A percentile compares a stretch with the other conserved stretches of the same genome.
Conservation (phyloP, 2,888 invertebrate genomes). For the Doris montereyensis region DNA sequence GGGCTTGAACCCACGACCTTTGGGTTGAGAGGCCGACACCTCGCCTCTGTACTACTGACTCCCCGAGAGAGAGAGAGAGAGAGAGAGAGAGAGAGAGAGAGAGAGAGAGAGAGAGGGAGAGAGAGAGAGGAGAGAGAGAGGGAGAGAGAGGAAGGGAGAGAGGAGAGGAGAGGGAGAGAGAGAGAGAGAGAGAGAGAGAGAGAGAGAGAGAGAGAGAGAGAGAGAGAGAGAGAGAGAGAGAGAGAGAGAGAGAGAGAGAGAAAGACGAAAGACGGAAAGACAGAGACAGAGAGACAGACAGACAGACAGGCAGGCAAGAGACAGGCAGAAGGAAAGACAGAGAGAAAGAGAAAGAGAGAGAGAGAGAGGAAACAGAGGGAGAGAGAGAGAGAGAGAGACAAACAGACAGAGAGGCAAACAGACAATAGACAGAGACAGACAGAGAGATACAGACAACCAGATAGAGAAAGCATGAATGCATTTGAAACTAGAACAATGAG, state of each 20-base stretch:
- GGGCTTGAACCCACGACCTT: no score
- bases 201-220: conserved; percentile 7
- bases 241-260: neutral
- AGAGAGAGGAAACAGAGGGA: neutral
- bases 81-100: neutral
- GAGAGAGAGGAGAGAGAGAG: neutral
- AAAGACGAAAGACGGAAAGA: neutral
- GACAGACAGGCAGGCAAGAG: neutral
- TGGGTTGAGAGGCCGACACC: no score
- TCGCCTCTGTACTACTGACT: no score
- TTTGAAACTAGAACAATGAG: no score
- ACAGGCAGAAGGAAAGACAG: neutral
- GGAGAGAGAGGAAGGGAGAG: neutral
- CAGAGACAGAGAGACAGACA: neutral
- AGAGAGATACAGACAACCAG: no score
- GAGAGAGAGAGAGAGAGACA: neutral
- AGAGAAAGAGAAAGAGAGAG: neutral
- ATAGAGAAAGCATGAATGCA: no score
- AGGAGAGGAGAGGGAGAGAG: conserved; percentile 11
- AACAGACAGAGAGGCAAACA: no score
- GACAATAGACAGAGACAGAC: no score
- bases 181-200: conserved; percentile 27
- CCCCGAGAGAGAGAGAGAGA: neutral
- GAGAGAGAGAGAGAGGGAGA: neutral
- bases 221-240: neutral